phyloP scores from a whole-genome alignment of 2,797 vertebrate species.

The Propithecus deckenii region DNA sequence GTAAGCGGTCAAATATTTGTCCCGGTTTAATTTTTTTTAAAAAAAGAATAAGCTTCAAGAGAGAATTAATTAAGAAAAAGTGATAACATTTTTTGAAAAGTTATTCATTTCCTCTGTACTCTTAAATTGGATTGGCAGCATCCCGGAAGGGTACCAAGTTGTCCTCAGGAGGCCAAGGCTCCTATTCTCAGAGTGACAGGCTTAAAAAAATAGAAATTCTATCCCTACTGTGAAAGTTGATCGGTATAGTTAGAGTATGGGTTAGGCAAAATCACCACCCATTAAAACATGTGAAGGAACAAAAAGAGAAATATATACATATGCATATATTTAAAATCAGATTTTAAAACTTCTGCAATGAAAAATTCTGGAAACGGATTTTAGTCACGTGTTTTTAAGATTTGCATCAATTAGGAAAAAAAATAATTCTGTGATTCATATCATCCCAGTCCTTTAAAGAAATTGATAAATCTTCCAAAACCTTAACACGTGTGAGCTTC shows the following conservation, averaged over 20 bases:
- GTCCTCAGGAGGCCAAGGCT: neutral
- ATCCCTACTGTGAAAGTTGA: neutral
- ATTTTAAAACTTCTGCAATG: neutral
- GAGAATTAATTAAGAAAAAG: conserved; percentile 8
- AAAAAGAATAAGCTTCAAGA: neutral
- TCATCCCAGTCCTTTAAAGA: conserved; percentile 6
- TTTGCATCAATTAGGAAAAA: neutral
- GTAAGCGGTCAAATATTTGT: neutral
- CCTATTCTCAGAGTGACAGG: neutral
- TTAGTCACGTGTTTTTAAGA: neutral
- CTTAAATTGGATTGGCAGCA: neutral
- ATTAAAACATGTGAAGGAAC: conserved; percentile 13
- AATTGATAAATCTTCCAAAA: conserved; percentile 27
- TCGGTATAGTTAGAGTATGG: neutral
- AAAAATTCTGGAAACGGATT: conserved; percentile 40
- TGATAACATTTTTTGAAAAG: neutral
- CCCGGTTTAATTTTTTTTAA: neutral
- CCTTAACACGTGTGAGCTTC: neutral
- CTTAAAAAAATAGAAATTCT: conserved; percentile 27
- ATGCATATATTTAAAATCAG: neutral
- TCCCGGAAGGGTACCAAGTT: neutral
- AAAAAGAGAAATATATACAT: neutral
- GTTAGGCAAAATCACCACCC: neutral
- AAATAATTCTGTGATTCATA: neutral
- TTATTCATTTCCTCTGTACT: neutral